These are phyloP conservation scores for Agonopterix alstromeriana DNA, from an alignment of 2,888 invertebrate genomes.

Conservation along the genomic window DNA sequence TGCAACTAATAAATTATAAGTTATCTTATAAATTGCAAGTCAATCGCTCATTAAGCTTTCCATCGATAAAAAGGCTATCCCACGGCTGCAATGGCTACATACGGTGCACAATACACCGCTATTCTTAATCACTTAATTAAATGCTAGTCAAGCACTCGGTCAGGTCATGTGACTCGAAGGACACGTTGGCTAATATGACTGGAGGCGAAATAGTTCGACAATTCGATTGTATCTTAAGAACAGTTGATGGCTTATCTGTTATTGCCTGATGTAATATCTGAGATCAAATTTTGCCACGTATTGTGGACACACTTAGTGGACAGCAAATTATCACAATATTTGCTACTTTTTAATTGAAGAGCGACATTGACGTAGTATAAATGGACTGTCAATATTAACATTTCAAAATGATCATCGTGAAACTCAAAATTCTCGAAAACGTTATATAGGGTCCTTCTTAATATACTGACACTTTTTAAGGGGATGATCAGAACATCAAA, in stretches of 20 bases:
- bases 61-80: constrained; percentile 20
- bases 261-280: constrained; percentile 3
- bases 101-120: constrained; percentile 15
- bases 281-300: not conserved
- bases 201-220: constrained; percentile 27
- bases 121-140: constrained; percentile 23
- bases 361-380: no score
- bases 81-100: constrained; percentile 15
- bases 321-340: no score
- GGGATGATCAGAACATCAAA: no score
- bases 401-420: no score
- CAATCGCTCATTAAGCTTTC: constrained; percentile 12
- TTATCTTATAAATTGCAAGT: constrained; percentile 2
- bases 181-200: constrained; percentile 28
- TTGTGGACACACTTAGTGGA: no score
- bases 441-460: no score
- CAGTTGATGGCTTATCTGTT: constrained; percentile 20
- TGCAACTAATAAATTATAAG: no score
- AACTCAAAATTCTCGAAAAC: no score
- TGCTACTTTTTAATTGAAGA: no score
- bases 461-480: no score
- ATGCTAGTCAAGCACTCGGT: constrained; percentile 6
- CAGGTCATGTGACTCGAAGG: constrained; percentile 28
- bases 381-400: no score
- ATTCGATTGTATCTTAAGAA: constrained; percentile 24